Evolutionary conservation across 1,140 invertebrate species (phyloP), one percentile per base, ranked within the genome.

Genomic region (Drosophila santomea): DNA sequence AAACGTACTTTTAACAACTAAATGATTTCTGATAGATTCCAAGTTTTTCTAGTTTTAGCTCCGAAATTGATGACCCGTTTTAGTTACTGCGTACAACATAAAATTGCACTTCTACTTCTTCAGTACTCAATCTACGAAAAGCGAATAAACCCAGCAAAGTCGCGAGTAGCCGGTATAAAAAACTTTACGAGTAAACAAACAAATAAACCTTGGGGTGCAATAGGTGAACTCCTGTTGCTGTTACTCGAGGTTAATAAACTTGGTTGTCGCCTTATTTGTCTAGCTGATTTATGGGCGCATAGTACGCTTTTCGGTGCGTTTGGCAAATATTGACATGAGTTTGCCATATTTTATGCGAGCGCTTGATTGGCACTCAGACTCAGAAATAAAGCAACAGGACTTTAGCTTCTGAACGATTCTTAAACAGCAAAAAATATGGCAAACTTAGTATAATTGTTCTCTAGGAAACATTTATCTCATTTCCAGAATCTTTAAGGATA

Each of bases 211-310:
- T 74, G 45, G 43, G 36, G 12, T 52, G 36, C 36, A 64, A 78
- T 57, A 58, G 74, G 45, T 59, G 64, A 62, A 67, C 61, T 67
- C 63, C 58, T 68, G 59, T 64, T 62, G 61, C 48, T 43, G 36
- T 36, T 56, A 8, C 51, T 32, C 15, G 57, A 62, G 82, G 79
- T 86, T 88, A 79, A 88, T 83, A 74, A 83, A 86, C 83, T 88
- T 88, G 67, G 38, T 56, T 69, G 50, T 58, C 38, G 73, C 69
- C 54, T 48, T 85, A 64, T 88, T 78, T 86, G 83, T 82, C 71
- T 83, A 79, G 79, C 79, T 89, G 75, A 88, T 89, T 88, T 88
- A 88, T 89, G 83, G 79, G 83, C 66, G 67, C 2, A 20, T 20
- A 20, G 20, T 69, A 44, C 15, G 41, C 41, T 71, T 50, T 71